A percentile compares a stretch with the other conserved stretches of the same genome.
Evolutionary conservation across 2,797 vertebrate species (phyloP).

Genomic region (Hippocampus kuda): DNA sequence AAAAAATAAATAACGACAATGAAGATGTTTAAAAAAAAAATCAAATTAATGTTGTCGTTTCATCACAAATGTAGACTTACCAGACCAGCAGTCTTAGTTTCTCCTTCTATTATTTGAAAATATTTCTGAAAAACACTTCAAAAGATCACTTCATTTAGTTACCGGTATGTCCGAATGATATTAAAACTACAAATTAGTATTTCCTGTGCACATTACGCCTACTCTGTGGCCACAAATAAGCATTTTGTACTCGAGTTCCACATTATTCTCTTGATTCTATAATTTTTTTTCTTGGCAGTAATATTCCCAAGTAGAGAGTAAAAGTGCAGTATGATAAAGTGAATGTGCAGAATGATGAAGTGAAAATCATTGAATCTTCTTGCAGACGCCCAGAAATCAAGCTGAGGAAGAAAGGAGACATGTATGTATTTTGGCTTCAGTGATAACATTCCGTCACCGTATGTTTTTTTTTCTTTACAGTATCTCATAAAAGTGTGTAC

Average conservation of each 20-base stretch:
- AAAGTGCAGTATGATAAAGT: neutral
- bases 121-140: too few relatives aligned
- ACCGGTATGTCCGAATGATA: too few relatives aligned
- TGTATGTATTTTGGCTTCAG: conserved; percentile 57
- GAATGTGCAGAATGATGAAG: neutral
- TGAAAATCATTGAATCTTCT: neutral
- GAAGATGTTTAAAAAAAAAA: too few relatives aligned
- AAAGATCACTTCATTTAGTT: too few relatives aligned
- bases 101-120: too few relatives aligned
- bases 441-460: neutral
- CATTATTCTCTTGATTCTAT: neutral
- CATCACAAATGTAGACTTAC: too few relatives aligned
- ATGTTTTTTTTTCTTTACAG: neutral
- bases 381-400: conserved; percentile 71
- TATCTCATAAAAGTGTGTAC: neutral
- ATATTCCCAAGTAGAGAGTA: neutral
- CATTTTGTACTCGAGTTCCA: neutral
- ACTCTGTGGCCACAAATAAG: neutral
- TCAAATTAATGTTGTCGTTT: too few relatives aligned
- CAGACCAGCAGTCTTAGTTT: too few relatives aligned
- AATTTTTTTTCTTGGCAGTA: neutral
- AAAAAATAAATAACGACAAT: neutral
- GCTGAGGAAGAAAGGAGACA: conserved; percentile 74
- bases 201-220: neutral
- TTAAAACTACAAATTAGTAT: neutral